Base-by-base conservation (phyloP, 2,113 vertebrate species). In the Zapus hudsonius region DNA sequence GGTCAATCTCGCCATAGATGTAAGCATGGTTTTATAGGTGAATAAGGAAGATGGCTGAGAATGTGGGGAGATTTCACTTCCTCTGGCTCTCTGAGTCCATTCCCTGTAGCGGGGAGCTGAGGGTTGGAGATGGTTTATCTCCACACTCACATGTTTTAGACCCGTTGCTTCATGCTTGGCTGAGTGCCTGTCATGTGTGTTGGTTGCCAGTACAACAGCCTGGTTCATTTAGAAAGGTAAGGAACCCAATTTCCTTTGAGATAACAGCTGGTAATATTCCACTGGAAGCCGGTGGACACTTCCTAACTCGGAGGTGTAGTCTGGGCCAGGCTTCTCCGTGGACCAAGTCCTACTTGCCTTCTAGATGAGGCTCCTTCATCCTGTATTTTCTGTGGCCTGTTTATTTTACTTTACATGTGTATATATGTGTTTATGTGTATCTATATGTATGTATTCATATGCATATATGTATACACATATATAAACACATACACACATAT, bases 161-260 rank as follows among this genome's bases (percentile, higher is more conserved):
- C 89, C 94, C 90, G 96, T 92, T 91, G 89, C 91, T 97, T 97
- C 94, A 73, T 97, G 96, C 96, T 96, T 95, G 96, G 95, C 89
- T 96, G 95, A 95, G 95, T 96, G 94, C 91, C 93, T 95, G 95
- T 96, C 95, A 97, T 96, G 95, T 97, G 96, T 96, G 91, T 70
- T 95, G 70, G 87, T 92, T 94, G 87, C 92, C 55, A 72, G 59
- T 94, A 83, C 89, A 94, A 90, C 91, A 79, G 79, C 79, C 80
- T 90, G 72, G 84, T 89, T 96, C 92, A 83, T 88, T 93, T 94
- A 87, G 92, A 84, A 96, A 94, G 87, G 80, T 85, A 95, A 92
- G 91, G 73, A 94, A 64, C 75, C 84, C 57, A 42, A 16, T 84
- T 96, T 95, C 85, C 93, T 96, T 67, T 66, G 86, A 90, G 89